Evolutionary conservation across 2,797 vertebrate genomes (phyloP).

Genomic region (Phyllotis vaccarum): DNA sequence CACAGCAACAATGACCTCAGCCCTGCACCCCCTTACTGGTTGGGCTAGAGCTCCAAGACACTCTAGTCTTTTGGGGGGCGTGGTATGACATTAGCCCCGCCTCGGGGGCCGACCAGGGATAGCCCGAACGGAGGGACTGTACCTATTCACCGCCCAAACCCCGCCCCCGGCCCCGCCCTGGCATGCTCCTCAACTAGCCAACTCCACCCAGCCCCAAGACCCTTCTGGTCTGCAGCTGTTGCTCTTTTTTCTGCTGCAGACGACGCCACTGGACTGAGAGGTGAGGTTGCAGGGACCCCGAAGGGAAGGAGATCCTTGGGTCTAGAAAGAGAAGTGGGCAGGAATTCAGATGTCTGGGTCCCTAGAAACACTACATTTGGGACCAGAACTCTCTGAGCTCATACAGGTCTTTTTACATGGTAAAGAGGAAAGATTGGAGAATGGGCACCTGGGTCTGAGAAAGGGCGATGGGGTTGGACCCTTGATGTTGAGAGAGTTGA

Average conservation of each 20-base stretch:
- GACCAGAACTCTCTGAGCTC: constrained; percentile 2
- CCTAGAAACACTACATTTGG: not conserved
- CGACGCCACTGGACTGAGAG: constrained; percentile 25
- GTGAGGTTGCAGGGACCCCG: constrained; percentile 62
- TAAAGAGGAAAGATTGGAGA: not conserved
- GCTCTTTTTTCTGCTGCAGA: not conserved
- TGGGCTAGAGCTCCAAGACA: fast-evolving
- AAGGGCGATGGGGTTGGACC: not conserved
- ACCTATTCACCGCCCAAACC: not conserved
- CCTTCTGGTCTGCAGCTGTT: constrained; percentile 63
- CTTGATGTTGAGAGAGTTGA: not conserved
- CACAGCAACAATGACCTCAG: constrained; percentile 76
- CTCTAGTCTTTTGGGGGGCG: not conserved
- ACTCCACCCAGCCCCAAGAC: constrained; percentile 69
- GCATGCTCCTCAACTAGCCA: not conserved
- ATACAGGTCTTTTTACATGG: not conserved
- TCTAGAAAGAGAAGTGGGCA: not conserved
- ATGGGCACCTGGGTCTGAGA: too few species aligned
- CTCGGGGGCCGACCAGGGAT: constrained; percentile 45
- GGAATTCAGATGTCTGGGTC: not conserved
- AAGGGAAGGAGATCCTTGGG: not conserved
- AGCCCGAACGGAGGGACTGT: not conserved
- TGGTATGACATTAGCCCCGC: not conserved
- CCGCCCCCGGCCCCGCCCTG: not conserved
- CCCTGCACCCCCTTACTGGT: not conserved